phyloP scores from a whole-genome alignment of 2,888 invertebrate species.

The Heliconius ethilla region DNA sequence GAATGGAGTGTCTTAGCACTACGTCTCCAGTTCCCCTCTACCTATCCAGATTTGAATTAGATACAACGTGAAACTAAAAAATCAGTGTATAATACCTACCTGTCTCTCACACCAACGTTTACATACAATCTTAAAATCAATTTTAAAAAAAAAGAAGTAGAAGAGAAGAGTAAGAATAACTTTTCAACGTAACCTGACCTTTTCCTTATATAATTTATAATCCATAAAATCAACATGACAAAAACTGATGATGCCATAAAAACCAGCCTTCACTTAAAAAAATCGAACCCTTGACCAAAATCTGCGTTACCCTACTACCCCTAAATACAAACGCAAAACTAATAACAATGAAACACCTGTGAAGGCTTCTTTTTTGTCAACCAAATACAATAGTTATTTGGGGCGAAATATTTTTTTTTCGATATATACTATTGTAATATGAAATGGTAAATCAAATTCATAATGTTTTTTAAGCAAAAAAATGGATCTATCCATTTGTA shows the following conservation, averaged over 20 bases:
- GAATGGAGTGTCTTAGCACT: too few relatives aligned
- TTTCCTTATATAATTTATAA: too few relatives aligned
- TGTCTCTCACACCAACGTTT: too few relatives aligned
- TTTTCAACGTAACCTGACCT: too few relatives aligned
- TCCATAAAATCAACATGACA: background rate
- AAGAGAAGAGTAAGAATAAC: too few relatives aligned
- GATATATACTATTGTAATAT: conserved; percentile 21
- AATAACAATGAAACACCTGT: conserved; percentile 67
- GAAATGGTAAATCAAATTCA: conserved; percentile 33
- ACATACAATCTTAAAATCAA: too few relatives aligned
- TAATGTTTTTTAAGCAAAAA: conserved; percentile 13
- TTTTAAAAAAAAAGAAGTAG: too few relatives aligned
- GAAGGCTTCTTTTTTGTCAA: conserved; percentile 48
- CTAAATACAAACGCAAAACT: conserved; percentile 53
- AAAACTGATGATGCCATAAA: background rate
- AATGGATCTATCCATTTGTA: conserved; percentile 13
- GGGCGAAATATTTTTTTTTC: conserved; percentile 36
- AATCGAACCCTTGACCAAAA: conserved; percentile 43
- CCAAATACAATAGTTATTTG: conserved; percentile 32
- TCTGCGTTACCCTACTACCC: conserved; percentile 55
- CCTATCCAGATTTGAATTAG: too few relatives aligned
- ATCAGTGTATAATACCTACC: too few relatives aligned
- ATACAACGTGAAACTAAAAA: too few relatives aligned
- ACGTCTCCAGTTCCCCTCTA: too few relatives aligned
- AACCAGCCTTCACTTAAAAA: background rate